Base-by-base conservation (phyloP, 2,888 invertebrate genomes). In the Synanthedon myopaeformis region DNA sequence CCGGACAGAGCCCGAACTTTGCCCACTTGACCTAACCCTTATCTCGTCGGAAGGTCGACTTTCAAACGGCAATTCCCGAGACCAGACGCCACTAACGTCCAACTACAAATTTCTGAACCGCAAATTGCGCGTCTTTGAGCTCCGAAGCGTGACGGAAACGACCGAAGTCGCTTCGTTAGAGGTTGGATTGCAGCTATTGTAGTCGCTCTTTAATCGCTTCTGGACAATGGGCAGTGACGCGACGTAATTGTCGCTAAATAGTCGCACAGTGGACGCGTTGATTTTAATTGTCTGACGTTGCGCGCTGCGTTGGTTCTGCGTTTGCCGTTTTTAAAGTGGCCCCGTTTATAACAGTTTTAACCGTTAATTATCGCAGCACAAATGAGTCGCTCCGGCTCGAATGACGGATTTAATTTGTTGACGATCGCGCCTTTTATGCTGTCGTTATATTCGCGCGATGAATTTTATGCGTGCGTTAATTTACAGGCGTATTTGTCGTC, bases 41-140 rank as follows among this genome's bases (percentile, higher is more conserved):
- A 67, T 68, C 69, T 62, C 56, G 52, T 49, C 58, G 55, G 61
- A 65, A 69, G 72, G 74, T 79, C 74, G 69, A 70, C 75, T 79
- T 77, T 72, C 78, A 77, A 78, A 72, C 72, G 74, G 70, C 72
- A 70, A 70, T 69, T 70, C 67, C 69, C 65, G 63, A 65, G 63
- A 13, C 12, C 45, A 45, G 72, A 74, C 72, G 74, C 70, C 51
- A 13, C 52, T 42, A 53, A 42, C 52, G 49, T 52, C 51, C 48
- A 53, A 50, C 52, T 55, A 74, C 81, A 79, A 82, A 79, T 82
- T 79, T 74, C 72, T 70, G 62, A 66, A 70, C 84, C 86, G 72
- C 86, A 86, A 86, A 86, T 86, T 83, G 82, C 77, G 70, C 73
- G 79, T 83, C 84, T 86, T 85, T 78, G 82, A 79, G 69, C 68